Evolutionary conservation across 2,113 vertebrate species (phyloP), one percentile per base, ranked within the genome.

Genomic region (Xerus inauris): DNA sequence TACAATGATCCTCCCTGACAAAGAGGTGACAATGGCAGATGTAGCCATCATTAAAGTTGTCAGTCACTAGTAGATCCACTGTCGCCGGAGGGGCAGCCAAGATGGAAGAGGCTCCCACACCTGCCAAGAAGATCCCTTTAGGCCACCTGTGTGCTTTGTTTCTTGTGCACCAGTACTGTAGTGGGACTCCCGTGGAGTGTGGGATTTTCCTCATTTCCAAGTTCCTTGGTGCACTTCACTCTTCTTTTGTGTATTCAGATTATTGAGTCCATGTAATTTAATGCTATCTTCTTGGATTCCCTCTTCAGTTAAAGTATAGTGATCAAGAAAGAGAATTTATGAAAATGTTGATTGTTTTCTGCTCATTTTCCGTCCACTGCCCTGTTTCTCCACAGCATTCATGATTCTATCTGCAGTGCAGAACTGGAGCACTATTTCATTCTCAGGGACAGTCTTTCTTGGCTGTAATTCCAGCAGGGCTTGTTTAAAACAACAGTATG

Each of bases 401-500:
- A 72, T 45, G 45, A 2, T 65, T 90, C 84, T 81, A 89, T 79
- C 96, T 32, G 64, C 93, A 95, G 82, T 24, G 42, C 85, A 67
- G 86, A 79, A 32, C 2, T 26, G 7, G 79, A 84, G 40, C 35
- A 62, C 59, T 94, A 95, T 96, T 96, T 96, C 89, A 96, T 93
- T 87, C 67, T 38, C 49, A 47, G 76, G 87, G 85, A 85, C 85
- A 49, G 81, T 91, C 94, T 94, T 97, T 91, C 86, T 86, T 88
- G 91, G 91, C 96, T 28, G 47, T 96, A 89, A 93, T 40, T 89
- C 91, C 94, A 47, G 94, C 54, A 76, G 94, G 79, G 80, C 82
- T 83, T 96, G 77, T 96, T 94, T 94, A 86, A 96, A 94, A 86
- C 93, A 83, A 89, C 93, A 86, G 49, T 77, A 93, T 87, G 89